Conservation (phyloP, 1,140 invertebrate species). For the Anadara kagoshimensis region DNA sequence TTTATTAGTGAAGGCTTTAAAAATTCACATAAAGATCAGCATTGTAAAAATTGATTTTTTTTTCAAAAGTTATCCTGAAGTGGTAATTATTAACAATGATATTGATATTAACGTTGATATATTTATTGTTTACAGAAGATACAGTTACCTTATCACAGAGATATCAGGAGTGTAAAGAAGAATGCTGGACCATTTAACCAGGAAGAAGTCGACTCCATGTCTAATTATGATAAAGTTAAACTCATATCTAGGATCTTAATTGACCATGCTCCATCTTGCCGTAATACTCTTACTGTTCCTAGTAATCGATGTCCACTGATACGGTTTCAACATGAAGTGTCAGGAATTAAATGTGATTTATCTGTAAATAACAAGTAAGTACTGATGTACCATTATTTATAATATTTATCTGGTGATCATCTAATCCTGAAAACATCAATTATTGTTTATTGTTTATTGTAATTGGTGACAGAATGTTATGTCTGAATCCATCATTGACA, state of each 20-base stretch:
- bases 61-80: not conserved
- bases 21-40: not conserved
- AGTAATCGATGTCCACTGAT: constrained; percentile 66
- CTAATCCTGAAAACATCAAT: no score
- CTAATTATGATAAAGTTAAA: constrained; percentile 50
- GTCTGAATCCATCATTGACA: no score
- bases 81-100: no score
- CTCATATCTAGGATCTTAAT: constrained; percentile 53
- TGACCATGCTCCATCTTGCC: constrained; percentile 48
- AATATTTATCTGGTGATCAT: no score
- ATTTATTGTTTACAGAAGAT: constrained; percentile 34
- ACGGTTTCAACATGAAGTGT: constrained; percentile 56
- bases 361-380: constrained; percentile 69
- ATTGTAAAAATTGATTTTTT: not conserved
- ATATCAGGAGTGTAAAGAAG: constrained; percentile 54
- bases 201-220: constrained; percentile 47
- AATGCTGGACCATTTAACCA: constrained; percentile 47
- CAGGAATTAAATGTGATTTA: constrained; percentile 67
- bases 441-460: no score
- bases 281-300: constrained; percentile 53
- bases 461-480: no score
- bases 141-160: constrained; percentile 51
- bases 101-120: not conserved
- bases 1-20: not conserved
- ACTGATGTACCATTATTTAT: no score